phyloP scores from a whole-genome alignment of 1,140 invertebrate species.

The Drosophila nikananu region DNA sequence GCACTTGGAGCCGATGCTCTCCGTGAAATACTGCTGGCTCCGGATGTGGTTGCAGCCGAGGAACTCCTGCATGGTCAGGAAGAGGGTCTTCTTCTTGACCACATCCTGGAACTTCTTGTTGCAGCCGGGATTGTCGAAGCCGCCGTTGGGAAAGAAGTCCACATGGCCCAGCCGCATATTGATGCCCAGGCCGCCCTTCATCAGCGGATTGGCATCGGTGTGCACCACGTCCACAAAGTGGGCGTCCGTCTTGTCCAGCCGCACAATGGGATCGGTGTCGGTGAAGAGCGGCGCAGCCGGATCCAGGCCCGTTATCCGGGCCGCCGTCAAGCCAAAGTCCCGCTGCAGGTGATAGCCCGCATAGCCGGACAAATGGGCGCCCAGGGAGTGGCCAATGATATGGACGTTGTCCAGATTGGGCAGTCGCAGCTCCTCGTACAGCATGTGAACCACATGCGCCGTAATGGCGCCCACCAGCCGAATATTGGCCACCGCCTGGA shows the following conservation, averaged over 20 bases:
- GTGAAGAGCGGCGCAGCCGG: slow-evolving; percentile 97
- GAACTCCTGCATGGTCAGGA: slow-evolving; percentile 90
- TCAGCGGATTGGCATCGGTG: slow-evolving; percentile 93
- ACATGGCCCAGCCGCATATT: slow-evolving; percentile 93
- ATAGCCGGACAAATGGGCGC: slow-evolving; percentile 94
- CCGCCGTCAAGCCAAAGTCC: slow-evolving; percentile 89
- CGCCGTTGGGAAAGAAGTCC: slow-evolving; percentile 96
- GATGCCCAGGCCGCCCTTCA: slow-evolving; percentile 93
- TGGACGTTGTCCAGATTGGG: slow-evolving; percentile 89
- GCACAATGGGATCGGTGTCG: slow-evolving; percentile 91
- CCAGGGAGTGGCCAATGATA: slow-evolving; percentile 96
- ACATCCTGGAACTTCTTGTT: slow-evolving; percentile 89
- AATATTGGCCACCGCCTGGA: slow-evolving; percentile 96
- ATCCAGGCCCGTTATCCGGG: slow-evolving; percentile 92
- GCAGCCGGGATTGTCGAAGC: slow-evolving; percentile 94
- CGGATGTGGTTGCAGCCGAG: slow-evolving; percentile 94
- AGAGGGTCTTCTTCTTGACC: slow-evolving; percentile 87
- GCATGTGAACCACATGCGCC: slow-evolving; percentile 89
- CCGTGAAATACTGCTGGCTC: slow-evolving; percentile 93
- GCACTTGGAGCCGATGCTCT: slow-evolving; percentile 92
- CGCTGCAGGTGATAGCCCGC: slow-evolving; percentile 90
- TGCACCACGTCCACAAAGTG: slow-evolving; percentile 95
- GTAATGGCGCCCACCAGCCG: slow-evolving; percentile 93
- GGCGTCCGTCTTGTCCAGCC: slow-evolving; percentile 94
- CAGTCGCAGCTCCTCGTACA: slow-evolving; percentile 87